Conservation (phyloP, 2,888 invertebrate genomes). For the Julus scandinavius region DNA sequence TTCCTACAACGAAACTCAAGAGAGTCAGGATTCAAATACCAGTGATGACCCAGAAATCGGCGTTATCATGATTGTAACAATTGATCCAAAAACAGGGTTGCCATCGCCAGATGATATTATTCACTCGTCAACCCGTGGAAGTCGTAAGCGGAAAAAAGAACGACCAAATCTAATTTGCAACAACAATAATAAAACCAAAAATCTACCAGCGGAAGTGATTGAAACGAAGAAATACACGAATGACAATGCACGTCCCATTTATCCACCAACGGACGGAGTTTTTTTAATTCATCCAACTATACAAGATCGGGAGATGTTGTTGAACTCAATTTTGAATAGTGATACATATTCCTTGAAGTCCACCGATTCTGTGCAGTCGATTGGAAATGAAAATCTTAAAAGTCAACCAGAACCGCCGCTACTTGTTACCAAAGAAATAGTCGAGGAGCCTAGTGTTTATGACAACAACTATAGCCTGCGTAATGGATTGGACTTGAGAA, state of each 20-base stretch:
- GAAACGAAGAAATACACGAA: not conserved
- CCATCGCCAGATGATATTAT: conserved; percentile 51
- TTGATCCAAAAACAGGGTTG: conserved; percentile 46
- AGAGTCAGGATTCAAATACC: not conserved
- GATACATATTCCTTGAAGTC: not conserved
- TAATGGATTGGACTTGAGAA: not conserved
- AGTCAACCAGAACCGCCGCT: not conserved
- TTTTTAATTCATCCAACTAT: not conserved
- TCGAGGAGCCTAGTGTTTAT: conserved; percentile 2
- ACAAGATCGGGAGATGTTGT: conserved; percentile 28
- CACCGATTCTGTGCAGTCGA: not conserved
- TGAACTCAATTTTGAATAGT: conserved; percentile 43
- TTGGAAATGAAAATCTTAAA: not conserved
- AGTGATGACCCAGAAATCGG: conserved; percentile 51
- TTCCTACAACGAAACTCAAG: not conserved
- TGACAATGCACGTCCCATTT: not conserved
- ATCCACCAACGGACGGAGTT: not conserved
- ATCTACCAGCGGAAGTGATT: not conserved
- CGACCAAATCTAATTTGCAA: not conserved
- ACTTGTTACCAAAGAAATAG: not conserved
- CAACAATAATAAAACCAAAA: not conserved
- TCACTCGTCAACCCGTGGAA: conserved; percentile 52
- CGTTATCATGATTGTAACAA: conserved; percentile 24
- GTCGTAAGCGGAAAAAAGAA: conserved; percentile 44
- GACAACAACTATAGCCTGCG: not conserved